Evolutionary conservation across 2,797 vertebrate species (phyloP).

Genomic region (Fistularia tabacaria): DNA sequence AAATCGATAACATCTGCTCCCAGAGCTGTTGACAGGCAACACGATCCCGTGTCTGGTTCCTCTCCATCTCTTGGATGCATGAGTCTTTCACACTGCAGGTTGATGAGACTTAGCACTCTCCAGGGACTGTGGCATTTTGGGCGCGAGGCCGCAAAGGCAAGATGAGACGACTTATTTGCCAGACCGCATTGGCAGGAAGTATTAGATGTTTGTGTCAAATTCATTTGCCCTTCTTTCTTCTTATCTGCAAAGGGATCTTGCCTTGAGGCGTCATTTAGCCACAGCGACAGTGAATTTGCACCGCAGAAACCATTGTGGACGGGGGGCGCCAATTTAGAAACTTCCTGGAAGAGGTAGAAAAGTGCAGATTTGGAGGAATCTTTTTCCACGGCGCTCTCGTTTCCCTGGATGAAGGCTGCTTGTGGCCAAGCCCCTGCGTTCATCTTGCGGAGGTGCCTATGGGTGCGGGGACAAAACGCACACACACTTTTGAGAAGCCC

Average conservation of each 20-base stretch:
- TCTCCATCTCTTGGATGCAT: constrained; percentile 41
- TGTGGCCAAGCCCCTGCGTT: constrained; percentile 39
- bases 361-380: constrained; percentile 61
- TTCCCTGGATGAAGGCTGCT: constrained; percentile 32
- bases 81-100: constrained; percentile 72
- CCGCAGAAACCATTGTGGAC: constrained; percentile 26
- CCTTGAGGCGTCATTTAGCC: constrained; percentile 12
- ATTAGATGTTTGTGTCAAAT: too few species aligned
- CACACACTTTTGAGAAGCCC: too few species aligned
- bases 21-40: neutral
- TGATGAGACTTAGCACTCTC: constrained; percentile 76
- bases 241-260: neutral
- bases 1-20: neutral
- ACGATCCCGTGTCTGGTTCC: neutral
- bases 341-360: constrained; percentile 76
- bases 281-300: constrained; percentile 8
- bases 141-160: constrained; percentile 12
- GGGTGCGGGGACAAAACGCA: too few species aligned
- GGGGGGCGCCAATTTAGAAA: constrained; percentile 66
- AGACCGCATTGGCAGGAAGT: too few species aligned
- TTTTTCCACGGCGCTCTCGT: constrained; percentile 34
- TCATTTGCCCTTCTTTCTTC: constrained; percentile 2
- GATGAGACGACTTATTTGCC: too few species aligned
- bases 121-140: constrained; percentile 56
- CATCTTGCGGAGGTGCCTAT: constrained; percentile 38